Evolutionary conservation across 2,888 invertebrate species (phyloP).

Genomic region (Eupithecia exiguata): DNA sequence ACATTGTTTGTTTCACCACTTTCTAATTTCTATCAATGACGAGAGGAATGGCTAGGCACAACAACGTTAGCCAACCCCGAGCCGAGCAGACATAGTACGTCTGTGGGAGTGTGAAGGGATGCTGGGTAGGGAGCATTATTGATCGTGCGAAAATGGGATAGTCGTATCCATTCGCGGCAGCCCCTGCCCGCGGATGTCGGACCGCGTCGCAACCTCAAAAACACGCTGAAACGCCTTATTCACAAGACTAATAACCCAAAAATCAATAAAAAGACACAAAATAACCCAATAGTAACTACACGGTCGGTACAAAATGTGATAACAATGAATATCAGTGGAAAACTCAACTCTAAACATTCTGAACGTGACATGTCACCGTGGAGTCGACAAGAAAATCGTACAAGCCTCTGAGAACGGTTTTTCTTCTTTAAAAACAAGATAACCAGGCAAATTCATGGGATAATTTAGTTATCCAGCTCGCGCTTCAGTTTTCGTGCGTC

Average conservation of each 20-base stretch:
- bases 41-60: neutral
- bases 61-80: constrained; percentile 26
- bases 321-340: constrained; percentile 41
- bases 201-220: constrained; percentile 73
- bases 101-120: constrained; percentile 77
- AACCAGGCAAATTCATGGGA: constrained; percentile 45
- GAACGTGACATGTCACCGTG: constrained; percentile 54
- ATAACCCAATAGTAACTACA: constrained; percentile 48
- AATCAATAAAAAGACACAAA: constrained; percentile 30
- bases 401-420: constrained; percentile 29
- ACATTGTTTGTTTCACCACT: neutral
- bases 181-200: constrained; percentile 78
- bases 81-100: constrained; percentile 50
- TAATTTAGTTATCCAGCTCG: constrained; percentile 45
- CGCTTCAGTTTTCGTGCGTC: constrained; percentile 46
- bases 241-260: constrained; percentile 50
- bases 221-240: constrained; percentile 72
- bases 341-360: constrained; percentile 44
- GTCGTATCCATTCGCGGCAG: constrained; percentile 80
- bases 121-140: constrained; percentile 84
- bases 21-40: neutral
- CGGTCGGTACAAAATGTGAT: constrained; percentile 46
- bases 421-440: constrained; percentile 20
- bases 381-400: constrained; percentile 44
- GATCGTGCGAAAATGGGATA: constrained; percentile 83